Base-by-base conservation (phyloP, 2,888 invertebrate genomes). In the Marronus borbonicus region DNA sequence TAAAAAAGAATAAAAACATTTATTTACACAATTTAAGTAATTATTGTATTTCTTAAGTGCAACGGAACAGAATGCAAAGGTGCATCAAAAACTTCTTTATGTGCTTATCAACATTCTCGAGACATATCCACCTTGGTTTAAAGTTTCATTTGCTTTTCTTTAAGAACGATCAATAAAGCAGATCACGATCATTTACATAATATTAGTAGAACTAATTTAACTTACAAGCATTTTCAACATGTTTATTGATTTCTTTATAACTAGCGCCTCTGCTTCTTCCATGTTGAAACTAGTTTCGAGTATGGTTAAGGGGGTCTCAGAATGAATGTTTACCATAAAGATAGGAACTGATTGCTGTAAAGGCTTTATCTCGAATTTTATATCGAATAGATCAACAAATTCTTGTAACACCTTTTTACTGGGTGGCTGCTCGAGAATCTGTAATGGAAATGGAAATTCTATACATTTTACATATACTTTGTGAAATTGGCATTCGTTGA, bases 271-370 rank as follows among this genome's bases (percentile, higher is more conserved):
- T 80, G 84, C 81, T 44, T 77, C 74, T 12, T 80, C n/a, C 36
- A 83, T 28, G 10, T 81, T 81, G 10, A 70, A 65, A 39, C 82
- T 83, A 36, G 64, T 31, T n/a, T 76, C 83, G 49, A 83, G 39
- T 66, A 81, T 44, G 10, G 81, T 77, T 79, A 86, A 86, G 5
- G 86, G 85, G 2, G 84, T 84, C 62, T 86, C 86, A 12, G 83
- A 80, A 76, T 83, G 85, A 68, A 86, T 75, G 17, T 76, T 70
- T 58, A 86, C 68, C 20, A 83, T 78, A 28, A 85, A 81, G 4
- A 76, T 65, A 39, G 78, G 64, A 0, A 85, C 85, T 24, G 79
- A 55, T 14, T 83, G 80, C 80, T 86, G 85, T 39, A 85, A 20
- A 5, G 66, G 28, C 17, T 80, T 79, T 7, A 85, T 77, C 50